phyloP scores from a whole-genome alignment of 2,113 vertebrate genomes.

The Elanoides forficatus region DNA sequence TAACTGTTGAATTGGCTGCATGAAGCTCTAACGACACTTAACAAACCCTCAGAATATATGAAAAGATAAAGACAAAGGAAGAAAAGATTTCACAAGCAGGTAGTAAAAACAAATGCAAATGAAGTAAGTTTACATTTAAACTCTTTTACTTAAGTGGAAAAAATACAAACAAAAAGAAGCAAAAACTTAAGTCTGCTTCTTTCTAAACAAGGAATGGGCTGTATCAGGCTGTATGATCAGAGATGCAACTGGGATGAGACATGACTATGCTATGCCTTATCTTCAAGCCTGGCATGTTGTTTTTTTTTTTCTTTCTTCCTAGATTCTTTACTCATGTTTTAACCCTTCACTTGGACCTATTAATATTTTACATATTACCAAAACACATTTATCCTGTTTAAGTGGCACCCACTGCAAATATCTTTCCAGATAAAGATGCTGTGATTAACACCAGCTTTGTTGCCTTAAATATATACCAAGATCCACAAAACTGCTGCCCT shows the following conservation, averaged over 20 bases:
- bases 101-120: not conserved
- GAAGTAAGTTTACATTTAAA: not conserved
- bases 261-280: not conserved
- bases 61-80: not conserved
- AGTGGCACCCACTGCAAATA: not conserved
- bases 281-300: not conserved
- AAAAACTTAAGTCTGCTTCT: not conserved
- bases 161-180: not conserved
- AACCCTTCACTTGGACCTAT: not conserved
- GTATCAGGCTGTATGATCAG: not conserved
- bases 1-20: not conserved
- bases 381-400: not conserved
- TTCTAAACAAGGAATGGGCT: not conserved
- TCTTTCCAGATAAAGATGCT: not conserved
- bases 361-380: not conserved
- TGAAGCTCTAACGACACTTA: not conserved
- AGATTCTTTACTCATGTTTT: not conserved
- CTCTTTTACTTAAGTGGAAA: not conserved
- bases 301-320: not conserved
- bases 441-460: not conserved
- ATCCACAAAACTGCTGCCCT: not conserved
- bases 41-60: not conserved
- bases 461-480: not conserved
- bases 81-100: not conserved
- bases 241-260: not conserved